Percentiles rank a stretch among this genome's conserved stretches.
phyloP scores from a whole-genome alignment of 2,888 invertebrate species.

The Drosophila bunnanda region DNA sequence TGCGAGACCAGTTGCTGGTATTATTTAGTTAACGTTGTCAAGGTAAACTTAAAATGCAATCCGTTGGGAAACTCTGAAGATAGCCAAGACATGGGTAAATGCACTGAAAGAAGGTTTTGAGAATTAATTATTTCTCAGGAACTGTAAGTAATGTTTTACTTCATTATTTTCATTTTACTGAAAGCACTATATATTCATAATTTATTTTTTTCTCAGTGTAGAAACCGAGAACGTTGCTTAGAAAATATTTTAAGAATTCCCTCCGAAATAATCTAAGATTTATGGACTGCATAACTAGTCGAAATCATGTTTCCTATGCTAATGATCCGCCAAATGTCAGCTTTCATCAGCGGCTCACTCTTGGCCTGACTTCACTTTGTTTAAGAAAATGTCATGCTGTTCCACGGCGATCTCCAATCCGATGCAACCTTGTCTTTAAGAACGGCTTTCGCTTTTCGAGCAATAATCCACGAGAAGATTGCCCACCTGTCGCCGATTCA shows the following conservation, averaged over 20 bases:
- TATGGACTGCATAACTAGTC: constrained; percentile 20
- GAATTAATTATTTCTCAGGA: not conserved
- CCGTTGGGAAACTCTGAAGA: not conserved
- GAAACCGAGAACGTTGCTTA: not conserved
- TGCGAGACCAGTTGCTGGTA: not conserved
- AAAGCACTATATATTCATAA: not conserved
- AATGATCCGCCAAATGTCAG: constrained; percentile 32
- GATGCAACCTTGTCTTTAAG: constrained; percentile 51
- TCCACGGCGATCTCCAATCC: constrained; percentile 1
- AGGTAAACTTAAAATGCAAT: no score
- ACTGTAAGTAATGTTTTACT: not conserved
- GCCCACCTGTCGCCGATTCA: constrained; percentile 40
- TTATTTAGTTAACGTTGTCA: not conserved
- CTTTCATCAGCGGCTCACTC: constrained; percentile 31
- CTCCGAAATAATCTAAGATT: constrained; percentile 13
- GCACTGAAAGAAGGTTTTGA: not conserved
- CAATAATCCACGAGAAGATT: constrained; percentile 46
- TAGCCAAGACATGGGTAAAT: not conserved
- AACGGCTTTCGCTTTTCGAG: constrained; percentile 64
- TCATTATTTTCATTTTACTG: not conserved
- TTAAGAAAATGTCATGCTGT: constrained; percentile 20
- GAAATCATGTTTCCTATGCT: constrained; percentile 38
- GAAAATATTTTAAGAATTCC: constrained; percentile 17
- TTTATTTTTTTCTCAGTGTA: constrained; percentile 7
- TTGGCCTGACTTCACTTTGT: constrained; percentile 6